Conservation (phyloP, 2,797 vertebrate genomes). For the Echiichthys vipera region DNA sequence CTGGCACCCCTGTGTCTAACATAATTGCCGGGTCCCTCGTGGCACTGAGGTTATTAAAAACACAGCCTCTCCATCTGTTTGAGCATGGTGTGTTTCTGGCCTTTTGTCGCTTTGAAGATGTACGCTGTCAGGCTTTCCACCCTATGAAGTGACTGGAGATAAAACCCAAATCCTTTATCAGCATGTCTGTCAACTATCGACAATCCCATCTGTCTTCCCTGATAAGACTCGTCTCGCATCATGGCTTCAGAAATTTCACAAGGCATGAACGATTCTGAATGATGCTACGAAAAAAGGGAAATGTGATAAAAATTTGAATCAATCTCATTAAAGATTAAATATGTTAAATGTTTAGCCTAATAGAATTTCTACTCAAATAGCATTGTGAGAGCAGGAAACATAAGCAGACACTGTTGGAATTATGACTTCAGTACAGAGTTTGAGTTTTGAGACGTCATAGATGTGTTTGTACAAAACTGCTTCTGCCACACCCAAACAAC, state of each 20-base stretch:
- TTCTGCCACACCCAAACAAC: neutral
- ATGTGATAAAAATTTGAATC: conserved; percentile 71
- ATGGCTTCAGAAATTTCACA: conserved; percentile 64
- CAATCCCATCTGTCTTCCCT: conserved; percentile 85
- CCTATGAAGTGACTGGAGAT: conserved; percentile 81
- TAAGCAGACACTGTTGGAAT: conserved; percentile 15
- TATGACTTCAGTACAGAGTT: neutral
- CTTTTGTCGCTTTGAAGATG: conserved; percentile 85
- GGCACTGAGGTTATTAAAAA: conserved; percentile 78
- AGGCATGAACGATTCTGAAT: conserved; percentile 67
- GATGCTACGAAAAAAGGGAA: conserved; percentile 64
- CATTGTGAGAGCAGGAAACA: conserved; percentile 44
- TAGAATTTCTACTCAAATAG: conserved; percentile 63
- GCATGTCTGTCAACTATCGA: conserved; percentile 86
- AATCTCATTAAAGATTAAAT: conserved; percentile 77
- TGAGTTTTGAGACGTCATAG: conserved; percentile 5
- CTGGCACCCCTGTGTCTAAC: conserved; percentile 50
- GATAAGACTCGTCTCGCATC: conserved; percentile 78
- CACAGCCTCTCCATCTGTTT: conserved; percentile 73
- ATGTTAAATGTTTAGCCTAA: conserved; percentile 71
- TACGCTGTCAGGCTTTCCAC: conserved; percentile 75
- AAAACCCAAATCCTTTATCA: conserved; percentile 84
- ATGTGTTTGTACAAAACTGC: conserved; percentile 9
- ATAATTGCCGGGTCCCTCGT: conserved; percentile 49
- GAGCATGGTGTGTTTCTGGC: conserved; percentile 72